Evolutionary conservation across 2,113 vertebrate genomes (phyloP).

Genomic region (Montifringilla adamsi): DNA sequence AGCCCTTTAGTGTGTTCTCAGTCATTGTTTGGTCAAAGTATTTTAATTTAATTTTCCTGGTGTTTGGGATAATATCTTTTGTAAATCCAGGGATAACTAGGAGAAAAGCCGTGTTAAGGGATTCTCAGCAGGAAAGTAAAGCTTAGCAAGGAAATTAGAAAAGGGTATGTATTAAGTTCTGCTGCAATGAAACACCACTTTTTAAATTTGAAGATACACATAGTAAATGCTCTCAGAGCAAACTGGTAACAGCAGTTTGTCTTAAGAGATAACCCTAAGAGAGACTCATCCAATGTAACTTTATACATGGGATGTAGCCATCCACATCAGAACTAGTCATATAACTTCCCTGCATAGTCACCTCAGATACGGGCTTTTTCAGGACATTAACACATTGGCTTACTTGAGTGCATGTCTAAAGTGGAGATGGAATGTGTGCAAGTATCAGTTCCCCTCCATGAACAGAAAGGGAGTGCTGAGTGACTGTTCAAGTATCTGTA

Average conservation of each 20-base stretch:
- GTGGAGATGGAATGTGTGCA: background rate
- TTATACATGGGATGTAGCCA: background rate
- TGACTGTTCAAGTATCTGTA: background rate
- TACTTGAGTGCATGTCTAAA: background rate
- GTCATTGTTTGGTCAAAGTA: background rate
- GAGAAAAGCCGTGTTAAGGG: background rate
- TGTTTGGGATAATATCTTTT: background rate
- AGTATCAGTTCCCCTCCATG: background rate
- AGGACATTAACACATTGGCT: background rate
- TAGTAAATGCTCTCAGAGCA: background rate
- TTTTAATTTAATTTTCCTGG: slow-evolving; percentile 17
- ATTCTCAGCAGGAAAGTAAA: background rate
- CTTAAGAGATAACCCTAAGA: background rate
- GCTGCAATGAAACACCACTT: background rate
- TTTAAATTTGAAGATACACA: background rate
- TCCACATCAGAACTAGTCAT: background rate
- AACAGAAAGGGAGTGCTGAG: background rate
- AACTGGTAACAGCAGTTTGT: background rate
- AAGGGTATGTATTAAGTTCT: background rate
- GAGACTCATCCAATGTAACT: background rate
- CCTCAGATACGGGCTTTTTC: background rate
- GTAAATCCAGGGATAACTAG: background rate
- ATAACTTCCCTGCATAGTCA: background rate
- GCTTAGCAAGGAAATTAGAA: background rate
- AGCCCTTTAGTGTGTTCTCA: background rate